Evolutionary conservation across 1,140 invertebrate genomes (phyloP).

Genomic region (Drosophila watanabei): DNA sequence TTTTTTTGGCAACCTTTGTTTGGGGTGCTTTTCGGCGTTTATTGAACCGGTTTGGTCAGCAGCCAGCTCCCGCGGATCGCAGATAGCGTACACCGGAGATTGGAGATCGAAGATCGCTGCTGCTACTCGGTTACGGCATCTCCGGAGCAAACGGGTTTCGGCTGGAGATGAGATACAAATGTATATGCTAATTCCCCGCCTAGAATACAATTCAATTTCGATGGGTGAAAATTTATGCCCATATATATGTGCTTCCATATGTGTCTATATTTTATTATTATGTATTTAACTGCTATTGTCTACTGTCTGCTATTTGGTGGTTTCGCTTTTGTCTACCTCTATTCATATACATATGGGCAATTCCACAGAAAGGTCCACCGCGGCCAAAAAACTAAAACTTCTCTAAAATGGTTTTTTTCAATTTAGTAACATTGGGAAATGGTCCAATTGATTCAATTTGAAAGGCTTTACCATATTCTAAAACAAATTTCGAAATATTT

Average conservation of each 20-base stretch:
- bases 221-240: constrained; percentile 54
- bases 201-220: constrained; percentile 66
- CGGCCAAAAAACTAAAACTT: too few species aligned
- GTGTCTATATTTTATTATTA: constrained; percentile 29
- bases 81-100: constrained; percentile 13
- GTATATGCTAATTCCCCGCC: constrained; percentile 58
- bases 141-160: constrained; percentile 44
- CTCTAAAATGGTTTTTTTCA: too few species aligned
- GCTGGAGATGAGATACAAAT: constrained; percentile 37
- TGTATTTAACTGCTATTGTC: constrained; percentile 46
- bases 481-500: too few species aligned
- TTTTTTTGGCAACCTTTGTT: constrained; percentile 64
- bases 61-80: constrained; percentile 51
- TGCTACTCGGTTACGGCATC: constrained; percentile 59
- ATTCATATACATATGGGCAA: neutral
- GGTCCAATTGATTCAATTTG: too few species aligned
- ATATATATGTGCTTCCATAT: constrained; percentile 3
- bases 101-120: constrained; percentile 24
- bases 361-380: too few species aligned
- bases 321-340: constrained; percentile 21
- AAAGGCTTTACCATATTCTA: too few species aligned
- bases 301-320: constrained; percentile 34
- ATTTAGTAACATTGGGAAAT: too few species aligned
- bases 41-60: constrained; percentile 71
- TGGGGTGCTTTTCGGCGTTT: constrained; percentile 52